These are phyloP conservation scores for Diarsia brunnea DNA, from an alignment of 2,888 invertebrate genomes.

Conservation along the genomic window DNA sequence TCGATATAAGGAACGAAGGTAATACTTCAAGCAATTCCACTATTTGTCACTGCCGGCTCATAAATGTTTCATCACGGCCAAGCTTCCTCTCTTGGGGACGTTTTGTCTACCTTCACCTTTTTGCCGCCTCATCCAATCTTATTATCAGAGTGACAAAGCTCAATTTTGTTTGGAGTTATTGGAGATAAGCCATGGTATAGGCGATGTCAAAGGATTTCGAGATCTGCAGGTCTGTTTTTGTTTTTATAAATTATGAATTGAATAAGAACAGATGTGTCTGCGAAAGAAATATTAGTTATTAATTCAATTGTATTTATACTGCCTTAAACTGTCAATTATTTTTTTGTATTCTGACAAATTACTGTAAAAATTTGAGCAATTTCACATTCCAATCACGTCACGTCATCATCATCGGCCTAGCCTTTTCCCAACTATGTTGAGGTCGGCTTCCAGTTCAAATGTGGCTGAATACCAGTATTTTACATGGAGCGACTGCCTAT, in stretches of 20 bases:
- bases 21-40: constrained; percentile 61
- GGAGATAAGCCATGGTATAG: constrained; percentile 23
- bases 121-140: constrained; percentile 49
- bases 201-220: constrained; percentile 48
- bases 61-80: constrained; percentile 68
- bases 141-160: constrained; percentile 47
- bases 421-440: no score
- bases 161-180: constrained; percentile 44
- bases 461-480: no score
- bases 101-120: constrained; percentile 53
- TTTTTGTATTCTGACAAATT: background rate
- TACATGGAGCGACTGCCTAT: no score
- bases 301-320: background rate
- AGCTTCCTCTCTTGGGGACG: constrained; percentile 59
- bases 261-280: constrained; percentile 9
- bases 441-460: no score
- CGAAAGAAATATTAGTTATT: background rate
- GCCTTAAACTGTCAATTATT: background rate
- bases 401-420: no score
- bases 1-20: constrained; percentile 45
- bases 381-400: no score
- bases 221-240: constrained; percentile 29
- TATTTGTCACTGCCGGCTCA: constrained; percentile 68
- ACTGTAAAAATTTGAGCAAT: background rate
- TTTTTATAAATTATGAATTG: constrained; percentile 29